Conservation (phyloP, 2,797 vertebrate genomes). For the Leontopithecus rosalia region DNA sequence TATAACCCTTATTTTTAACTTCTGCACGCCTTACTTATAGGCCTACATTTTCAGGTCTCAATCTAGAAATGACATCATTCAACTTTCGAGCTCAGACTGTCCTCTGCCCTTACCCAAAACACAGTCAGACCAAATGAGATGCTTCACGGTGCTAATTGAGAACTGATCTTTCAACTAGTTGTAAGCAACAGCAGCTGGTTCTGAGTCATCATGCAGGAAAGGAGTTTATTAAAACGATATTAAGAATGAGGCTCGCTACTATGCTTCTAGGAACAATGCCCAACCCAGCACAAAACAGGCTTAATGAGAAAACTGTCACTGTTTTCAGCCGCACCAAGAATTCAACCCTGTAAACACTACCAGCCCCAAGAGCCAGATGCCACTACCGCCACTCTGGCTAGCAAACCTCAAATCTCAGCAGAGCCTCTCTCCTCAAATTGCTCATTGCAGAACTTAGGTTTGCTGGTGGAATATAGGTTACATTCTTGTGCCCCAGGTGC, state of each 20-base stretch:
- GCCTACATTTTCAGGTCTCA: not conserved
- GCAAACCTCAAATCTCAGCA: not conserved
- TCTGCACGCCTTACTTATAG: not conserved
- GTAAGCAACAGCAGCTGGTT: not conserved
- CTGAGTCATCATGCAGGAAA: not conserved
- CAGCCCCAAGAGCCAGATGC: no score
- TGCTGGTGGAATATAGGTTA: not conserved
- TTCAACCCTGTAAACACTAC: not conserved
- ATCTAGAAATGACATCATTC: not conserved
- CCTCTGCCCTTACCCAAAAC: not conserved
- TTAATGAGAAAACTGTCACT: not conserved
- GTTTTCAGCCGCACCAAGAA: not conserved
- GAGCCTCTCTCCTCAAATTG: not conserved
- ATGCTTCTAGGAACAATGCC: not conserved
- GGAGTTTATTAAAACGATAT: not conserved
- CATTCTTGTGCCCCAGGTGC: not conserved
- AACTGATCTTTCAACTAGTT: not conserved
- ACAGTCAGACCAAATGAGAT: not conserved
- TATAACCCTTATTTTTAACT: not conserved
- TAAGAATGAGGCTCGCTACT: not conserved
- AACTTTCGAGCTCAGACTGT: not conserved
- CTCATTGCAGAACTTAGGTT: not conserved
- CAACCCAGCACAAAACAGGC: not conserved
- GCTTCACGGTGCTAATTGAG: not conserved
- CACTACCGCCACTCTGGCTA: no score